Conservation (phyloP, 2,888 invertebrate species). For the Drosophila neonasuta region DNA sequence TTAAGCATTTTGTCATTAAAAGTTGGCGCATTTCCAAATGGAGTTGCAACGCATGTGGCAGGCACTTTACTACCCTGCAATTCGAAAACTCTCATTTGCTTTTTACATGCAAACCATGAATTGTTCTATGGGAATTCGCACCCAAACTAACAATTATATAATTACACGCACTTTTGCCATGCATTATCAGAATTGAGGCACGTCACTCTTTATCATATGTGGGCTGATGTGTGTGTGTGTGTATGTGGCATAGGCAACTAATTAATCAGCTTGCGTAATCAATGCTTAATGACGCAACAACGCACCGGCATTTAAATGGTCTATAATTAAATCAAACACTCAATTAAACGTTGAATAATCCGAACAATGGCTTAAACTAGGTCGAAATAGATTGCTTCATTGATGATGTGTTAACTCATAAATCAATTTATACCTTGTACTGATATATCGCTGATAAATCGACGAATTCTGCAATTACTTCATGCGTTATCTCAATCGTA, state of each 20-base stretch:
- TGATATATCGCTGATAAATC: not conserved
- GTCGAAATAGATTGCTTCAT: conserved; percentile 29
- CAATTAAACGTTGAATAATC: conserved; percentile 56
- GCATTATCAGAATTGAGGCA: conserved; percentile 36
- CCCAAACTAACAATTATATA: conserved; percentile 53
- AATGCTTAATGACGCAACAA: conserved; percentile 69
- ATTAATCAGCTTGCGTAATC: conserved; percentile 68
- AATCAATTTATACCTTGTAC: not conserved
- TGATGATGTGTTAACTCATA: conserved; percentile 44
- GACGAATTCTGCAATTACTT: not conserved
- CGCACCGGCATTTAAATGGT: conserved; percentile 58
- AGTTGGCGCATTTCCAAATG: conserved; percentile 39
- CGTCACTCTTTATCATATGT: conserved; percentile 6
- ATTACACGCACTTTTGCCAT: conserved; percentile 54
- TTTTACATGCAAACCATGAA: too few species aligned
- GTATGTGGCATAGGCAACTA: conserved; percentile 41
- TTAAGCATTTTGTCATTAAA: conserved; percentile 67
- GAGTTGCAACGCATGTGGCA: conserved; percentile 7
- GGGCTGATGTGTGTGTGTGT: conserved; percentile 6
- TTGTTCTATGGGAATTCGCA: not conserved
- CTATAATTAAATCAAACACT: conserved; percentile 74
- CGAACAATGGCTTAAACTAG: conserved; percentile 21
- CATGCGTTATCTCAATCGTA: conserved; percentile 1
- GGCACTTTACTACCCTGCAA: conserved; percentile 15
- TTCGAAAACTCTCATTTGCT: not conserved